Conservation (phyloP, 2,888 invertebrate genomes). For the Trichacis sp. region DNA sequence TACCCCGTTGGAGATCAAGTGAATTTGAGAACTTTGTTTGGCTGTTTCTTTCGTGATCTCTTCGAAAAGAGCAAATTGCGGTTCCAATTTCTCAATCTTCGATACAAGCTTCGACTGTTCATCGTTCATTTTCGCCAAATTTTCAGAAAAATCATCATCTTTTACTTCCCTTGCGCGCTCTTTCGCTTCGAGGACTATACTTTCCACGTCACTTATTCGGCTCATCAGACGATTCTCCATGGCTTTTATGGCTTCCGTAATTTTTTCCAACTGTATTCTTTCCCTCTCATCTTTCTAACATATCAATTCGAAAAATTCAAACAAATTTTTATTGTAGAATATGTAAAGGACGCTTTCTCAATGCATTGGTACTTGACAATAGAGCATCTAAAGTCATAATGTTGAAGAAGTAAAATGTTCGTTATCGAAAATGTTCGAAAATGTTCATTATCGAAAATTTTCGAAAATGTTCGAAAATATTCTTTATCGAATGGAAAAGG, state of each 20-base stretch:
- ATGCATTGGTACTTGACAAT: no score
- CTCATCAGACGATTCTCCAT: slow-evolving; percentile 70
- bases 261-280: slow-evolving; percentile 75
- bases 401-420: no score
- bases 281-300: slow-evolving; percentile 77
- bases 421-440: no score
- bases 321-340: no score
- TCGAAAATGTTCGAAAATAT: no score
- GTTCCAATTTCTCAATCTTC: slow-evolving; percentile 50
- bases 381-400: no score
- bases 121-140: slow-evolving; percentile 50
- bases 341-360: no score
- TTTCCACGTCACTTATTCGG: slow-evolving; percentile 67
- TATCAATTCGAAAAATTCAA: no score
- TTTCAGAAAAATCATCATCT: slow-evolving; percentile 43
- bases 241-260: slow-evolving; percentile 72
- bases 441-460: no score
- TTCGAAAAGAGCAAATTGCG: slow-evolving; percentile 40
- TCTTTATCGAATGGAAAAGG: no score
- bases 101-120: slow-evolving; percentile 49
- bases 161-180: slow-evolving; percentile 35
- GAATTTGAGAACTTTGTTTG: slow-evolving; percentile 40
- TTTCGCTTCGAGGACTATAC: slow-evolving; percentile 67
- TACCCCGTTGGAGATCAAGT: slow-evolving; percentile 44
- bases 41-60: slow-evolving; percentile 42